Evolutionary conservation across 2,113 vertebrate species (phyloP).

Genomic region (Neogale vison): DNA sequence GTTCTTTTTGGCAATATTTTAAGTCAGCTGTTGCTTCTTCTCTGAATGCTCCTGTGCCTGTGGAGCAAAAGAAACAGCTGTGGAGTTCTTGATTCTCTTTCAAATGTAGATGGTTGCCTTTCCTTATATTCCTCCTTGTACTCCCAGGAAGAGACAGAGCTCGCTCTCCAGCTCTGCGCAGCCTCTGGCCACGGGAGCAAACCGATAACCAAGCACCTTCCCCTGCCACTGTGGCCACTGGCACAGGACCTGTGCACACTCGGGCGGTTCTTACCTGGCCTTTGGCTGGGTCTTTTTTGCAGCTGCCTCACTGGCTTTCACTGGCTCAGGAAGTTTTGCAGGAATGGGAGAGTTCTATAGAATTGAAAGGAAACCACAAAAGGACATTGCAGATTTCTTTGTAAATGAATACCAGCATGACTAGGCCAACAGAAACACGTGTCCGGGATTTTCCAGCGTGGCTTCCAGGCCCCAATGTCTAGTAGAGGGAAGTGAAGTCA

Average conservation of each 20-base stretch:
- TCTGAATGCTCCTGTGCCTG: neutral
- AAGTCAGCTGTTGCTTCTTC: neutral
- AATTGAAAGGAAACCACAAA: conserved; percentile 33
- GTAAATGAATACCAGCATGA: neutral
- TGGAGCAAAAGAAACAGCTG: neutral
- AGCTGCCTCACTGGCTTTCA: conserved; percentile 97
- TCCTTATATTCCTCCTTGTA: neutral
- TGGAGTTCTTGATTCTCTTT: conserved; percentile 16
- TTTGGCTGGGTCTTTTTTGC: conserved; percentile 98
- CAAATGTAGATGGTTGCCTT: conserved; percentile 1
- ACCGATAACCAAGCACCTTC: neutral
- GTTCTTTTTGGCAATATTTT: neutral
- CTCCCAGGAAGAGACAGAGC: neutral
- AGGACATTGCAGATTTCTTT: neutral
- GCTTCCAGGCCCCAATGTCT: neutral
- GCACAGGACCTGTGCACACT: neutral
- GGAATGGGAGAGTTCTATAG: conserved; percentile 93
- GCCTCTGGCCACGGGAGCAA: neutral
- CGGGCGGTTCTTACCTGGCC: conserved; percentile 89
- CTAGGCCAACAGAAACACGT: neutral
- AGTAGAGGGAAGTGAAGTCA: neutral
- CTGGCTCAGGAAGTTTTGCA: conserved; percentile 95
- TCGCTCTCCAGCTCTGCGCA: neutral
- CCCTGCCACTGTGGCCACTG: neutral
- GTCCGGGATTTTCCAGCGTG: neutral